Conservation (phyloP, 2,797 vertebrate species). For the Picus viridis region DNA sequence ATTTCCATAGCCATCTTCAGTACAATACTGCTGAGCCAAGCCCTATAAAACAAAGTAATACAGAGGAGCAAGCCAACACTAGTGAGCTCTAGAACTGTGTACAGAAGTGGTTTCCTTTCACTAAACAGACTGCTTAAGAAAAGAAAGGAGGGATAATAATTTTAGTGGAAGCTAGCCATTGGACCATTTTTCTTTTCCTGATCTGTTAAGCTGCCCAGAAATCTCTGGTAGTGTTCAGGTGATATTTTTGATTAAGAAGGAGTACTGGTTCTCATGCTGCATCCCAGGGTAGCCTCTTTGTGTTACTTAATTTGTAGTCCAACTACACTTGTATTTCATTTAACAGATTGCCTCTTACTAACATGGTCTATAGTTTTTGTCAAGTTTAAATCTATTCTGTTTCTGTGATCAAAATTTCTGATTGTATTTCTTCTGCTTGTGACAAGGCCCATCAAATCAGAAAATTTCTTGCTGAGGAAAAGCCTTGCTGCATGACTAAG, state of each 20-base stretch:
- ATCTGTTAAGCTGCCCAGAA: background rate
- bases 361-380: background rate
- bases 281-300: background rate
- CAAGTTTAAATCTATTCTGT: background rate
- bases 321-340: background rate
- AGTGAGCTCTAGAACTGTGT: background rate
- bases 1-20: background rate
- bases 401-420: background rate
- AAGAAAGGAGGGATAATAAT: background rate
- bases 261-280: background rate
- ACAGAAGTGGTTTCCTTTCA: background rate
- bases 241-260: background rate
- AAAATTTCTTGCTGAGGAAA: background rate
- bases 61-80: background rate
- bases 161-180: background rate
- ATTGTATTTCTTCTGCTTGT: background rate
- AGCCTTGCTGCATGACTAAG: background rate
- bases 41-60: background rate
- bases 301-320: slow-evolving; percentile 11
- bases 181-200: background rate
- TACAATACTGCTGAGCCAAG: background rate
- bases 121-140: background rate
- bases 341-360: background rate
- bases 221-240: background rate
- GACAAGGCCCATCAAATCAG: background rate